Base-by-base conservation (phyloP, 2,797 vertebrate genomes). In the Vireo griseus region DNA sequence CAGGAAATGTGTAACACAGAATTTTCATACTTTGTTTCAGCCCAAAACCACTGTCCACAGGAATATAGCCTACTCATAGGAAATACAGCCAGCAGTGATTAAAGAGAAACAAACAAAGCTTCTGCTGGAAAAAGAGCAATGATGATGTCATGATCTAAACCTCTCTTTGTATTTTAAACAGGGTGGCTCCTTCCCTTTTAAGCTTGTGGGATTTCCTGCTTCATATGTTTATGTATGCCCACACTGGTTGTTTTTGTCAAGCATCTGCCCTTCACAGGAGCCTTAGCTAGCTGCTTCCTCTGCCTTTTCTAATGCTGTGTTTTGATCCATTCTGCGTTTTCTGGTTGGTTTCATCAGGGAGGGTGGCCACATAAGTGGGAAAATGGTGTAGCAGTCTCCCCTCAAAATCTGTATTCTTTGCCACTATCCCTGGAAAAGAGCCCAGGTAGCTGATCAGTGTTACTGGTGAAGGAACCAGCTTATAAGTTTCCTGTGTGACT, bases 161-260 rank as follows among this genome's bases (percentile, higher is more conserved):
- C 28, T 78, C 44, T 88, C 83, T 95, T 95, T 95, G 88, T 96
- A 50, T 91, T 92, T 91, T 85, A 75, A 91, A 74, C 42, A 94
- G 93, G 90, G 55, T 95, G 94, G 16, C 66, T 95, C 79, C 96
- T 97, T 94, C 83, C 94, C 86, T 83, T 92, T 91, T 81, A 76
- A 86, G 77, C 94, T 47, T 91, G 25, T 94, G 86, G 79, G 68
- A 96, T 95, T 97, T 94, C 86, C 82, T 96, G 94, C 74, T 90
- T 90, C 84, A 18, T 78, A 33, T 90, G 69, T 90, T 94, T 74
- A n/a, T 94, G 88, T 74, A 16, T 84, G 74, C 55, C 92, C 17
- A 28, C 19, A 28, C 54, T 72, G 28, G 37, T 44, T 95, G 51
- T 77, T 88, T 86, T 78, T 77, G 45, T 90, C 26, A 63, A 55